Conservation (phyloP, 2,113 vertebrate species). For the Alaudala cheleensis region DNA sequence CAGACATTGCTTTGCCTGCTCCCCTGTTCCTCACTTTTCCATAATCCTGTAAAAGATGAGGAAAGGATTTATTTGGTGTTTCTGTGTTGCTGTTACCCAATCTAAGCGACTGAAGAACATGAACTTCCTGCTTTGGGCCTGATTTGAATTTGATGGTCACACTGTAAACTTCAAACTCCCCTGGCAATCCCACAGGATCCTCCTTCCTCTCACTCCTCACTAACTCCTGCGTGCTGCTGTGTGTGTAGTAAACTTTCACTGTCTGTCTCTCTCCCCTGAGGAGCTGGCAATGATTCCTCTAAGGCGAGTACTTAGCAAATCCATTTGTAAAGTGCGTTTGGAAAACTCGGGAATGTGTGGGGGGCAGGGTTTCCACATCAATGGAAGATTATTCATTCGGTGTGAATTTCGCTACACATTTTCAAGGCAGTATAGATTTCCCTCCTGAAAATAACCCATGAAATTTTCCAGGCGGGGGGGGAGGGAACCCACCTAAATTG, state of each 20-base stretch:
- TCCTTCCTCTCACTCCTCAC: neutral
- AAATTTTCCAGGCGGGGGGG: neutral
- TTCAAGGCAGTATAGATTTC: neutral
- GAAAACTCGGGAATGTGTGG: neutral
- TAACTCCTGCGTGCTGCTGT: neutral
- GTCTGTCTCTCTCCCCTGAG: neutral
- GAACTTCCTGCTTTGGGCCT: neutral
- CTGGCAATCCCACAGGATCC: neutral
- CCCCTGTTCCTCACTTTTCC: neutral
- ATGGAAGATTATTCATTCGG: neutral
- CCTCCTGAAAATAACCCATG: neutral
- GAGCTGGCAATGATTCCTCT: neutral
- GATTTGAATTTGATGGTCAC: neutral
- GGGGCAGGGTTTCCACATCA: neutral
- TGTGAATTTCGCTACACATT: neutral
- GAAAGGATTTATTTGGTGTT: accelerated
- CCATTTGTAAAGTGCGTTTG: neutral
- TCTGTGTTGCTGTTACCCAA: neutral
- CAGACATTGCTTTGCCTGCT: accelerated
- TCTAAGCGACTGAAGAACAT: neutral
- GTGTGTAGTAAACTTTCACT: neutral
- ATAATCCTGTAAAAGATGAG: neutral
- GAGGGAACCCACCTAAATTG: neutral
- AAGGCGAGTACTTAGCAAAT: conserved; percentile 9
- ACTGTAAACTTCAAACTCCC: neutral